Evolutionary conservation across 1,140 invertebrate genomes (phyloP).

Genomic region (Bacillus rossius): DNA sequence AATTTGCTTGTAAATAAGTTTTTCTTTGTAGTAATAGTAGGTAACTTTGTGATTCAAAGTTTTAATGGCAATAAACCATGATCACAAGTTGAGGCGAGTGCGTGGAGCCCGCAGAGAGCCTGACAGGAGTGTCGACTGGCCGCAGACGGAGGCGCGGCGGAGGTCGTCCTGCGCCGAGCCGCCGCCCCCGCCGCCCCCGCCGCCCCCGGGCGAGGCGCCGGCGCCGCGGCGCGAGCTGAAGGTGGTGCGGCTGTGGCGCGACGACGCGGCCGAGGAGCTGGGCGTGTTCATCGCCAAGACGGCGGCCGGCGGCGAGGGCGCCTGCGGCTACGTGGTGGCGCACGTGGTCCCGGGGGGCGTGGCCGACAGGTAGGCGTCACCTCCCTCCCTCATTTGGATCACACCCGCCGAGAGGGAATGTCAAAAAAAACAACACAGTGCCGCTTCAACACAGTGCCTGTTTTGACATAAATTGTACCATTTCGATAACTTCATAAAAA

Average conservation of each 20-base stretch:
- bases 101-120: no score
- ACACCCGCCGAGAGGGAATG: no score
- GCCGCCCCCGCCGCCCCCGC: background rate
- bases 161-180: constrained; percentile 9
- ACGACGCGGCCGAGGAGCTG: constrained; percentile 60
- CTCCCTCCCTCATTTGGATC: background rate
- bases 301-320: constrained; percentile 55
- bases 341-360: constrained; percentile 72
- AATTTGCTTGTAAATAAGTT: no score
- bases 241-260: constrained; percentile 61
- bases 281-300: constrained; percentile 82
- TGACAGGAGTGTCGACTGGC: no score
- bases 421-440: no score
- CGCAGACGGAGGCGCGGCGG: background rate
- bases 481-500: background rate
- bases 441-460: no score
- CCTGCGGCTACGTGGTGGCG: constrained; percentile 74
- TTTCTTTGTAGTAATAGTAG: no score
- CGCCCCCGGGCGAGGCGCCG: constrained; percentile 9
- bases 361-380: constrained; percentile 59
- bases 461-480: no score
- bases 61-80: no score
- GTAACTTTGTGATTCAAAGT: no score
- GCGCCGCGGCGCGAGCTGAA: constrained; percentile 38
- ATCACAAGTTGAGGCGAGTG: no score